phyloP scores from a whole-genome alignment of 1,140 invertebrate genomes.

The Rhyacophila brunnea region DNA sequence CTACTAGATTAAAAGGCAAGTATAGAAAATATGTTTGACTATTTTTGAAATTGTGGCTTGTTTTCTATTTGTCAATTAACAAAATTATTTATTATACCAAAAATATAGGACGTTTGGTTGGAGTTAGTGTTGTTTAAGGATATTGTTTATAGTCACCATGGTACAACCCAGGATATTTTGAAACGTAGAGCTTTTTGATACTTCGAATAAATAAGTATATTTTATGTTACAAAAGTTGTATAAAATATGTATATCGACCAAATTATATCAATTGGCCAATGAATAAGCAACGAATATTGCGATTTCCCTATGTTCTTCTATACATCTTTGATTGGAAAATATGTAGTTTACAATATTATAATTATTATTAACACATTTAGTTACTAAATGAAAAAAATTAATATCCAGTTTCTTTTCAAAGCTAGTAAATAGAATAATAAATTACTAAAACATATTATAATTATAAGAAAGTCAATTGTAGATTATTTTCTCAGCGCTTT shows the following conservation, averaged over 20 bases:
- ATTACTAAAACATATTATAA: not conserved
- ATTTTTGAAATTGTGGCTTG: not conserved
- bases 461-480: slow-evolving; percentile 1
- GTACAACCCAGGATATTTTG: slow-evolving; percentile 19
- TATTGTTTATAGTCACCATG: not conserved
- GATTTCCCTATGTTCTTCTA: slow-evolving; percentile 35
- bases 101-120: no score
- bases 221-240: slow-evolving; percentile 26
- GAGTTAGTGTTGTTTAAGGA: not conserved
- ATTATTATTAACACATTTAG: not conserved
- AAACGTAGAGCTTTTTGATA: slow-evolving; percentile 35
- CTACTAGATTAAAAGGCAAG: no score
- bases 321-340: slow-evolving; percentile 24
- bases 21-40: no score
- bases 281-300: slow-evolving; percentile 34
- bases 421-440: no score
- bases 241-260: slow-evolving; percentile 23
- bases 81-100: not conserved
- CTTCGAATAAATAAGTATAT: slow-evolving; percentile 31
- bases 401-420: no score
- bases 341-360: not conserved
- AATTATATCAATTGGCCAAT: slow-evolving; percentile 25
- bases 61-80: slow-evolving; percentile 15
- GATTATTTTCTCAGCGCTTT: not conserved
- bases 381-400: not conserved